Percentiles rank a stretch among this genome's conserved stretches.
Conservation (phyloP, 2,113 vertebrate species). For the Larimichthys polyactis region DNA sequence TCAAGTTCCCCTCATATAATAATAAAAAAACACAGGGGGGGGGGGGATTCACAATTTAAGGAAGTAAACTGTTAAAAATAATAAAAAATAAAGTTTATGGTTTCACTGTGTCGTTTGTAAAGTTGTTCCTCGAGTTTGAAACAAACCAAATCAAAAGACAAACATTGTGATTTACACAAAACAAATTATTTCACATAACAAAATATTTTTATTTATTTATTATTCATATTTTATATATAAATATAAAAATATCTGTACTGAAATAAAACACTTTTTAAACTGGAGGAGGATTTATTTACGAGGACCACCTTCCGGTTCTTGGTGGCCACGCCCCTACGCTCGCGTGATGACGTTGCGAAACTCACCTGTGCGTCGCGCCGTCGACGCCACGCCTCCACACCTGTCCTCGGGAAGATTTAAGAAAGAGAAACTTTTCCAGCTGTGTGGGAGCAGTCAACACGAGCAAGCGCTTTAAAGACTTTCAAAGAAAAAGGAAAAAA, state of each 20-base stretch:
- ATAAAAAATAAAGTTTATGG: neutral
- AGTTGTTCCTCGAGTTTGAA: neutral
- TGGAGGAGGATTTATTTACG: neutral
- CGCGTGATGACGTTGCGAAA: slow-evolving; percentile 75
- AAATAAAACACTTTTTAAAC: neutral
- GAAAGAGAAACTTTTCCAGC: slow-evolving; percentile 15
- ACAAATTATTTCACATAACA: neutral
- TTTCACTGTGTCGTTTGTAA: neutral
- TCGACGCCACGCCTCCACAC: slow-evolving; percentile 55
- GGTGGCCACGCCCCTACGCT: neutral
- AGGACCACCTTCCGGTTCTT: slow-evolving; percentile 10
- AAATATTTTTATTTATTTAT: too few relatives aligned
- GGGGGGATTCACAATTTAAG: neutral
- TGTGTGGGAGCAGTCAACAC: neutral
- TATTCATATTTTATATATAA: too few relatives aligned
- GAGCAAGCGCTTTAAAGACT: neutral
- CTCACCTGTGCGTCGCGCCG: slow-evolving; percentile 54
- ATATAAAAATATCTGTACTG: neutral
- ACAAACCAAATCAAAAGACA: neutral
- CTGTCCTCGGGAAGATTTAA: slow-evolving; percentile 51
- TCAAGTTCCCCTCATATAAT: neutral
- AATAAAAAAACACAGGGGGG: neutral
- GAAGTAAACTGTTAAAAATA: neutral
- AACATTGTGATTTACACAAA: neutral
- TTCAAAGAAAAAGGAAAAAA: neutral